A percentile compares a stretch with the other conserved stretches of the same genome.
Conservation (phyloP, 2,113 vertebrate genomes). For the Oxyruncus cristatus region DNA sequence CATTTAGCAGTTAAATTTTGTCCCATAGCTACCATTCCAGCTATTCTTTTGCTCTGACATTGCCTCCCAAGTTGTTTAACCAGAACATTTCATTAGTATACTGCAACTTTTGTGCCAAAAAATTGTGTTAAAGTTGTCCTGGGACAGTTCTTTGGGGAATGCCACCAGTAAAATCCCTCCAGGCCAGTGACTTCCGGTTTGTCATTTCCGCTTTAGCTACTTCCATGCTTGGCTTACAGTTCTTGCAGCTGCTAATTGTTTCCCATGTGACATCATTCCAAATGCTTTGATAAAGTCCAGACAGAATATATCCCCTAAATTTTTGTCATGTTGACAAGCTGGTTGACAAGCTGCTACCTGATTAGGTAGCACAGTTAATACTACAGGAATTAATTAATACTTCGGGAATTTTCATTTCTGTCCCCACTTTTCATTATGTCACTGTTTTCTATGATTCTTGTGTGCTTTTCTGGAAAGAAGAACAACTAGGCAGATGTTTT, state of each 20-base stretch:
- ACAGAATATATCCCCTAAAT: not conserved
- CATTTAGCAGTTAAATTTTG: not conserved
- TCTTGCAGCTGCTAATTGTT: not conserved
- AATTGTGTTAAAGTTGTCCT: not conserved
- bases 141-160: not conserved
- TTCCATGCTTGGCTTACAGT: not conserved
- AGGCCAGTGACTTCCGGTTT: not conserved
- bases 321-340: not conserved
- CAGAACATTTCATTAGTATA: not conserved
- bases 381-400: not conserved
- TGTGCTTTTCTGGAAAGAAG: not conserved
- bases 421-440: not conserved
- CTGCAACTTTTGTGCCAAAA: not conserved
- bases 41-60: not conserved
- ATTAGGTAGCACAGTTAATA: not conserved
- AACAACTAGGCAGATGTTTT: not conserved
- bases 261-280: not conserved
- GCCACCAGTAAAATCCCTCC: not conserved
- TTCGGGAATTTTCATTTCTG: not conserved
- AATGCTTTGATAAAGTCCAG: not conserved
- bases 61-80: not conserved
- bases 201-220: not conserved
- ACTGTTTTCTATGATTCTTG: not conserved
- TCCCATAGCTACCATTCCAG: not conserved
- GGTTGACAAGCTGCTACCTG: no score